Evolutionary conservation across 2,113 vertebrate species (phyloP).

Genomic region (Enhydra lutris): DNA sequence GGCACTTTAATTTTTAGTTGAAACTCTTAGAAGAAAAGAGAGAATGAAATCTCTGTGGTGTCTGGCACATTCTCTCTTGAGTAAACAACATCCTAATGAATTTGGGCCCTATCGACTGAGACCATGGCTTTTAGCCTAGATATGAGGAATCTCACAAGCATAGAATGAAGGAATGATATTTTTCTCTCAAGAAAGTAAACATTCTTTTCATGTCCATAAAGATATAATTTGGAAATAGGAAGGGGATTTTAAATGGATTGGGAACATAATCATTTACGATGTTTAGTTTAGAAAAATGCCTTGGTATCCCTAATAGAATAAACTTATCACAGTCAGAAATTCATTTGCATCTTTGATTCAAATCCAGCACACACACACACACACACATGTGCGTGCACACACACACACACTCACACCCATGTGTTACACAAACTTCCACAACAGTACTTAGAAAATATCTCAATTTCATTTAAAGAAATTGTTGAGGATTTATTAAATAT

Average conservation of each 20-base stretch:
- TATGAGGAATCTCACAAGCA: background rate
- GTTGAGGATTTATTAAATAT: background rate
- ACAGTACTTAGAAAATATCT: background rate
- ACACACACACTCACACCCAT: background rate
- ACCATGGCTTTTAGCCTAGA: background rate
- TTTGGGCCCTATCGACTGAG: background rate
- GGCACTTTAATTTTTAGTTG: background rate
- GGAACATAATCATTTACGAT: background rate
- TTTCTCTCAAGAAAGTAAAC: background rate
- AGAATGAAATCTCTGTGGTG: background rate
- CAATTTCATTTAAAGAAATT: background rate
- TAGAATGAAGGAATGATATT: background rate
- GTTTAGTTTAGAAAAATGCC: background rate
- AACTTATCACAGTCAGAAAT: background rate
- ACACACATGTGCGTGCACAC: background rate
- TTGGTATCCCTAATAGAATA: background rate
- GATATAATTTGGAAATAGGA: background rate
- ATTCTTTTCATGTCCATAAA: background rate
- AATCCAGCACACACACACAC: background rate
- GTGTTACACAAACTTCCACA: background rate
- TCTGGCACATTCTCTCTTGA: background rate
- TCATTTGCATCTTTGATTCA: constrained; percentile 17
- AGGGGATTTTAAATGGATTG: background rate
- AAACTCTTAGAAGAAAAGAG: background rate
- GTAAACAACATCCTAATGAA: background rate